Percentiles rank a stretch among this genome's conserved stretches.
Conservation (phyloP, 2,797 vertebrate species). For the Luscinia luscinia region DNA sequence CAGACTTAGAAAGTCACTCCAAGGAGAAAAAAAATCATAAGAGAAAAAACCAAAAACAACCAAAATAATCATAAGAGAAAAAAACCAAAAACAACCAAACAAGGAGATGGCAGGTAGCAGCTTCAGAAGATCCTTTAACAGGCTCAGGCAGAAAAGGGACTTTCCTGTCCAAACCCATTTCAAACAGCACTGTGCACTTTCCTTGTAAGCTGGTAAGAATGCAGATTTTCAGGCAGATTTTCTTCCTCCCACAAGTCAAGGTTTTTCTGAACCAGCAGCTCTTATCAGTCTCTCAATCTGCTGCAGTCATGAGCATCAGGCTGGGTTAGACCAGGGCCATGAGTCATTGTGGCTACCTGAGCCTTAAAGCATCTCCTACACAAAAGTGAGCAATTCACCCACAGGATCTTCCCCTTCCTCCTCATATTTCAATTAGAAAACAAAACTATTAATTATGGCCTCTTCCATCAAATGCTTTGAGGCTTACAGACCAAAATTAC, state of each 20-base stretch:
- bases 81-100: background rate
- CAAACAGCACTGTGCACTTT: background rate
- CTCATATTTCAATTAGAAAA: conserved; percentile 15
- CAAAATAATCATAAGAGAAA: background rate
- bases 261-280: background rate
- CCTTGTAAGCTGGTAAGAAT: conserved; percentile 19
- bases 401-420: background rate
- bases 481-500: background rate
- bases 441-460: background rate
- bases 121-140: background rate
- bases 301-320: conserved; percentile 20
- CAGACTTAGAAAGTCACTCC: background rate
- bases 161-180: background rate
- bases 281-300: conserved; percentile 18
- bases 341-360: conserved; percentile 47
- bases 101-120: background rate
- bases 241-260: conserved; percentile 40
- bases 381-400: background rate
- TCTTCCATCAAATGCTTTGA: background rate
- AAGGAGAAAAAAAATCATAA: background rate
- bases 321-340: background rate
- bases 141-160: background rate
- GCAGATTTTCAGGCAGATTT: conserved; percentile 34
- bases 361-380: background rate
- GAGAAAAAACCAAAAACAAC: background rate